These are phyloP conservation scores for Brachypodius melanocephalos DNA, from an alignment of 2,113 vertebrate genomes.

Conservation along the genomic window DNA sequence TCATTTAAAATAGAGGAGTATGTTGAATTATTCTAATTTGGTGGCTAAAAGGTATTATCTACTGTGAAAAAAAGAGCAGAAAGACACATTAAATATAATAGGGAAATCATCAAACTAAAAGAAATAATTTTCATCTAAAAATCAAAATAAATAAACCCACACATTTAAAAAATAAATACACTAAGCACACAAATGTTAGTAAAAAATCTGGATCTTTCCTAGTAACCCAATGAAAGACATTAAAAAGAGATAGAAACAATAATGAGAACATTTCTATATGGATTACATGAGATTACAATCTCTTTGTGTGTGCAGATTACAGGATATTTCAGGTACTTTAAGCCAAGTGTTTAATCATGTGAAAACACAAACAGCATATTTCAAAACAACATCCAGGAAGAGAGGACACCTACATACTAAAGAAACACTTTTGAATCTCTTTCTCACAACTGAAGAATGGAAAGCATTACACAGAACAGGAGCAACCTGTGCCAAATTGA, in stretches of 20 bases:
- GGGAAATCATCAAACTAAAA: neutral
- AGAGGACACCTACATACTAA: neutral
- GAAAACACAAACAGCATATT: neutral
- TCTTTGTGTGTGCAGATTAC: neutral
- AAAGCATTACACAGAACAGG: neutral
- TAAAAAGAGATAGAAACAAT: neutral
- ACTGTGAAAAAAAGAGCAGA: neutral
- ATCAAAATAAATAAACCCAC: neutral
- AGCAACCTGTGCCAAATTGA: neutral
- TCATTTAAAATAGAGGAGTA: neutral
- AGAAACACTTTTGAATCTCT: neutral
- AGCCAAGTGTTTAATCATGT: conserved; percentile 31
- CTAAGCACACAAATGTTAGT: neutral
- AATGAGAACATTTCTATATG: neutral
- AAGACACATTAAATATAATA: neutral
- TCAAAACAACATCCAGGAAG: neutral
- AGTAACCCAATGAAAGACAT: neutral
- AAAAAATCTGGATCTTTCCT: neutral
- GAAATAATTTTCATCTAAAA: neutral
- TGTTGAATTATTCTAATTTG: neutral
- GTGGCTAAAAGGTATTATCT: neutral
- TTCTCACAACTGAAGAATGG: neutral
- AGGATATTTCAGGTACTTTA: conserved; percentile 28
- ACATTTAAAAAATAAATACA: neutral
- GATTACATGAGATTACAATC: neutral